Conservation (phyloP, 2,888 invertebrate species). For the Pemphredon lugubris region DNA sequence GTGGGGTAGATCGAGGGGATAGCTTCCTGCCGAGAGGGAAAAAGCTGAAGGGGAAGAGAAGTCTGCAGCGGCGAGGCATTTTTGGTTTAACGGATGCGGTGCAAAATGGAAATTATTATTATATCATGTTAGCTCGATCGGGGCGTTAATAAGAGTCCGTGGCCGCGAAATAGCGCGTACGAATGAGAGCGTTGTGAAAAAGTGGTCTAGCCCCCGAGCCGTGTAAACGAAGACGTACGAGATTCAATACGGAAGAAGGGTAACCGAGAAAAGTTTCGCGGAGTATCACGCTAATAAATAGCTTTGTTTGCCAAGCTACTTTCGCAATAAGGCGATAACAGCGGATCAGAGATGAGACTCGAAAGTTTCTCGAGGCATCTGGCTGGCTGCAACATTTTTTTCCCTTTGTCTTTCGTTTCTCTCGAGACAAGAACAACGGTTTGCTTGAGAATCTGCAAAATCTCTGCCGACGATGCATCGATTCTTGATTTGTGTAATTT, state of each 20-base stretch:
- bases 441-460: too few species aligned
- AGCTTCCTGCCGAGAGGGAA: slow-evolving; percentile 3
- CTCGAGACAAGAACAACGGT: slow-evolving; percentile 26
- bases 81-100: neutral
- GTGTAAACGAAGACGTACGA: neutral
- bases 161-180: too few species aligned
- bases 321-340: slow-evolving; percentile 44
- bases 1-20: too few species aligned
- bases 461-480: too few species aligned
- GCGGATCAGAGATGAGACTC: slow-evolving; percentile 46
- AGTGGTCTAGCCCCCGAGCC: too few species aligned
- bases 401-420: slow-evolving; percentile 5
- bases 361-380: slow-evolving; percentile 56
- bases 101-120: neutral
- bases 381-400: slow-evolving; percentile 50
- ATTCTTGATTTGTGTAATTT: too few species aligned
- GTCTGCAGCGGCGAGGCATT: neutral
- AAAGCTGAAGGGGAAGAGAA: neutral
- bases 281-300: slow-evolving; percentile 71
- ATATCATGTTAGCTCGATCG: neutral
- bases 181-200: too few species aligned
- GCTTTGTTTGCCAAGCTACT: slow-evolving; percentile 70
- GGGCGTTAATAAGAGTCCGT: too few species aligned
- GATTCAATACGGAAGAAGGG: slow-evolving; percentile 27
- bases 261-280: slow-evolving; percentile 53